Evolutionary conservation across 2,888 invertebrate species (phyloP), one percentile per base, ranked within the genome.

Genomic region (Macrophya alboannulata): DNA sequence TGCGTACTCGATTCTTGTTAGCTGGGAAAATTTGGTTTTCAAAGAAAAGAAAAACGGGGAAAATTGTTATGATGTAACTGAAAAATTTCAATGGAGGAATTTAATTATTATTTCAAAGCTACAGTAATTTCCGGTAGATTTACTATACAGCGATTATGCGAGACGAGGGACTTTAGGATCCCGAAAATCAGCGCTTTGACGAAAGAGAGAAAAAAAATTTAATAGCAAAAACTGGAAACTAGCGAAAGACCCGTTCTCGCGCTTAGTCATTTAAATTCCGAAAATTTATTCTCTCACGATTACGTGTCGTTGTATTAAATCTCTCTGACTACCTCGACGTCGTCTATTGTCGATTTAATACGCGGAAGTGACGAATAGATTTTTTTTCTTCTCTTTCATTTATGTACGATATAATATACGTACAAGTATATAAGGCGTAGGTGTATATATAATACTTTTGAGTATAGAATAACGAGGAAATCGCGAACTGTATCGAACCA

Each of bases 211-310:
- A n/a, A 12, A 3, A n/a, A 0, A 3, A n/a, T 6, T n/a, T n/a
- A n/a, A 55, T 0, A 51, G 5, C 51, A 17, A n/a, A n/a, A 55
- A 55, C 17, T 31, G 2, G n/a, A 55, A 55, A n/a, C 55, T n/a
- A 55, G n/a, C 17, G n/a, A 8, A n/a, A n/a, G n/a, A n/a, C 31
- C 31, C n/a, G n/a, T n/a, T n/a, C 55, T n/a, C n/a, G n/a, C 55
- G 55, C 55, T 55, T 55, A 55, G 55, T 55, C 55, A 55, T 2
- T 0, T n/a, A n/a, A n/a, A 6, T 51, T 17, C 17, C 55, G n/a
- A 55, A 55, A n/a, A 55, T 55, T 55, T 55, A 55, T 55, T 55
- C 55, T 55, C n/a, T 55, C n/a, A 8, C 55, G n/a, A 55, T n/a
- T 55, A 55, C 55, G 55, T n/a, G n/a, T 8, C 55, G 5, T 55